A percentile compares a stretch with the other conserved stretches of the same genome.
Conservation (phyloP, 2,113 vertebrate species). For the Platycercus adscitus region DNA sequence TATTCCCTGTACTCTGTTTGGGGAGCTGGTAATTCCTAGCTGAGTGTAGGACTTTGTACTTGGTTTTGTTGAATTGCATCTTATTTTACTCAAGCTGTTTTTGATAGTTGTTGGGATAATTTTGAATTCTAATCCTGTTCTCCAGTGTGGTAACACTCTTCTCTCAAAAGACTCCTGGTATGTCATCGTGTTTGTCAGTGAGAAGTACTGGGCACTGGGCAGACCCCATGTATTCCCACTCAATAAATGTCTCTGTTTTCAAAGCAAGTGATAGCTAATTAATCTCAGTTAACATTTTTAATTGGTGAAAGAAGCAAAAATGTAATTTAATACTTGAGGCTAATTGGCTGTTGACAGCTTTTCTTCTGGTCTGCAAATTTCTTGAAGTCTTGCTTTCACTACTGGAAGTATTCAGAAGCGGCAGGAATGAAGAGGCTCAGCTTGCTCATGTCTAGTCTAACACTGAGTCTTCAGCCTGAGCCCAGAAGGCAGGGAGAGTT, state of each 20-base stretch:
- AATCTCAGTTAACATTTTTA: neutral
- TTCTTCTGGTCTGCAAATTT: neutral
- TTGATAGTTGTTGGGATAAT: neutral
- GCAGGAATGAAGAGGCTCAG: neutral
- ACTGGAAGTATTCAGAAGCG: neutral
- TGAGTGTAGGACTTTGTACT: neutral
- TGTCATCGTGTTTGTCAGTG: neutral
- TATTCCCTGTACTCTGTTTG: neutral
- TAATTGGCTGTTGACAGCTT: neutral
- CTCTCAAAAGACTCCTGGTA: neutral
- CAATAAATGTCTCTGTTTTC: neutral
- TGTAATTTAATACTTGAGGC: neutral
- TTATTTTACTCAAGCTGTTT: neutral
- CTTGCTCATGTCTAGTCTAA: neutral
- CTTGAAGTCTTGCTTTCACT: neutral
- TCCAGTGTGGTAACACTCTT: fast-evolving
- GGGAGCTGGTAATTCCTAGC: neutral
- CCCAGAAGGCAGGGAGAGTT: neutral
- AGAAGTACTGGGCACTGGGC: neutral
- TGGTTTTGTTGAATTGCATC: neutral
- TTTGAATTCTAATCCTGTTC: neutral
- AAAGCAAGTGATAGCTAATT: neutral
- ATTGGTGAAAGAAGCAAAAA: neutral
- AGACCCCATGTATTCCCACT: neutral
- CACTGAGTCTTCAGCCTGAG: neutral